Evolutionary conservation across 2,888 invertebrate species (phyloP), one percentile per base, ranked within the genome.

Genomic region (Vandiemenella viatica): DNA sequence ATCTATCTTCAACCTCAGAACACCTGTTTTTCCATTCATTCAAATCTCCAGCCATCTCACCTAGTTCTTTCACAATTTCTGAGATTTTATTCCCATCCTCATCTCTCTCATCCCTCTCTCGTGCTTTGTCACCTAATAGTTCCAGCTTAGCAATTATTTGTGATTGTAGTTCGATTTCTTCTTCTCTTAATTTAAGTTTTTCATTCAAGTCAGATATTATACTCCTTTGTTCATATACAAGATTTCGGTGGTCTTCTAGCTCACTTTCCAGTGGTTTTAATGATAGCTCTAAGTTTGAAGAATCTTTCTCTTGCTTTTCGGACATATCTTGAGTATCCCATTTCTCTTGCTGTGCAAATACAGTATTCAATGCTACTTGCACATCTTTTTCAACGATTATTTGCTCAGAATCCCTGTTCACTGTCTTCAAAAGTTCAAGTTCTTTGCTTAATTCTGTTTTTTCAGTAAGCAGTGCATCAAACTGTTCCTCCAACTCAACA

Each of bases 401-500:
- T 4, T 38, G 38, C 13, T 17, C 13, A 5, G 7, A 8, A 8
- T 16, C 16, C 4, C 19, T n/a, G 20, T 42, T 42, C 13, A 21
- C 16, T 6, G 5, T 10, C 18, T 5, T 20, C 16, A 42, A 19
- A 8, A 7, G 4, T 20, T 44, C 22, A 41, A 84, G 67, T 62
- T 84, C 79, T 63, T 88, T 87, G 63, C 88, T 87, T 51, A 85
- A 65, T 59, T 86, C 82, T 26, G 66, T 53, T 5, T 63, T 45
- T 55, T 60, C 47, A 62, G 58, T 63, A 20, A 61, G 57, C n/a
- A 63, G 57, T 1, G 64, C 61, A 46, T 77, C 82, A 43, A 84
- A 67, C 62, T 83, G 79, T 63, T 88, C 87, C 64, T 89, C 88
- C 52, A 85, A 65, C 58, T 86, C 82, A 32, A 84, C 80, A 6